phyloP scores from a whole-genome alignment of 2,797 vertebrate genomes.

The Amblyraja radiata region DNA sequence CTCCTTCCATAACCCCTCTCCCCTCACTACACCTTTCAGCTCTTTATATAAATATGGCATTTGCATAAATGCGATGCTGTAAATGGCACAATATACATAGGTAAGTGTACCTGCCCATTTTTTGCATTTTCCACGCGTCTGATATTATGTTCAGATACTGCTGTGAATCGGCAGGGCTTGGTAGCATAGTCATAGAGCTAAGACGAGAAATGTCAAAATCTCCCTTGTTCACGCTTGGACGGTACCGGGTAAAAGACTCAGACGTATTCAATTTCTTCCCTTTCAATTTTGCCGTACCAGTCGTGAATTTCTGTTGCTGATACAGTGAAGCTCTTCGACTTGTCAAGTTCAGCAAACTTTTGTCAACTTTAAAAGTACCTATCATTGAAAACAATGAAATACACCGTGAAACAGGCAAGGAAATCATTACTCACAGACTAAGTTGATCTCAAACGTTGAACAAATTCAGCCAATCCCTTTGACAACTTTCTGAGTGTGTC shows the following conservation, averaged over 20 bases:
- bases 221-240: neutral
- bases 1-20: too few relatives aligned
- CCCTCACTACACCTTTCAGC: too few relatives aligned
- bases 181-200: fast-evolving
- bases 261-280: fast-evolving
- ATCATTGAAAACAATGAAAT: neutral
- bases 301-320: fast-evolving
- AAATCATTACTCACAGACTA: neutral
- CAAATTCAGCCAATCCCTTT: neutral
- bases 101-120: neutral
- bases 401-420: neutral
- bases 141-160: neutral
- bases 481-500: neutral
- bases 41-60: too few relatives aligned
- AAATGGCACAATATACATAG: neutral
- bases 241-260: neutral
- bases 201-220: fast-evolving
- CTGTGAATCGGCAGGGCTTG: too few relatives aligned
- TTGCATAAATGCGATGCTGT: too few relatives aligned
- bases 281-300: fast-evolving
- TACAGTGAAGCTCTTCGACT: neutral
- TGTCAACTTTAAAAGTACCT: neutral
- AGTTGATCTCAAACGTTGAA: neutral
- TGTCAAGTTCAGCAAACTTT: too few relatives aligned
- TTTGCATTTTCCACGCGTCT: neutral